These are phyloP conservation scores for Cotesia vestalis DNA, from an alignment of 1,140 invertebrate species.

Conservation along the genomic window DNA sequence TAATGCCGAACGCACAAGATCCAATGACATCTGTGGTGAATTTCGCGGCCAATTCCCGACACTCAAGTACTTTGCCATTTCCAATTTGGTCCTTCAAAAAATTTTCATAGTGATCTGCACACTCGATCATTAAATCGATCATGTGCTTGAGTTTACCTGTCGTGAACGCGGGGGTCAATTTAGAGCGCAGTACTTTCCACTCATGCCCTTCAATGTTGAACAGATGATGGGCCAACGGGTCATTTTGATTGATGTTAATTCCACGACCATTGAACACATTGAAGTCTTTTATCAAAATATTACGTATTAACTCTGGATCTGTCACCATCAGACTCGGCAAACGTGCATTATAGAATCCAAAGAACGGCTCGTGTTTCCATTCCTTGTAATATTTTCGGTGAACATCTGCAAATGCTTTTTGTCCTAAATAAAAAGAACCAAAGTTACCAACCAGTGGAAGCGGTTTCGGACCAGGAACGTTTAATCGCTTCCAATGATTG, in stretches of 20 bases:
- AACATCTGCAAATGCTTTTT: constrained; percentile 35
- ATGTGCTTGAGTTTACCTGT: constrained; percentile 60
- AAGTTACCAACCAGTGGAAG: constrained; percentile 53
- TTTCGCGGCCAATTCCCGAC: constrained; percentile 51
- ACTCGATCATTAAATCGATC: constrained; percentile 50
- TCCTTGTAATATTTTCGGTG: constrained; percentile 40
- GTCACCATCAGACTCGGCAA: constrained; percentile 65
- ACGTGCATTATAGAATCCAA: constrained; percentile 52
- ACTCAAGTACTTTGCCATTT: constrained; percentile 40
- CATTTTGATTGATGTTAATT: constrained; percentile 54
- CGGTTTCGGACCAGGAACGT: constrained; percentile 56
- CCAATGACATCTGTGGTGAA: constrained; percentile 68
- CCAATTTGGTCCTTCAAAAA: constrained; percentile 33
- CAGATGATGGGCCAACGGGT: constrained; percentile 58
- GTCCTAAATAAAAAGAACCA: constrained; percentile 32
- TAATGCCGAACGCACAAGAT: constrained; percentile 69
- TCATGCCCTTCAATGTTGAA: constrained; percentile 48
- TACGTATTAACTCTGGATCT: constrained; percentile 70
- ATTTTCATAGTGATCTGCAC: constrained; percentile 43
- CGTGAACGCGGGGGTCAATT: constrained; percentile 60
- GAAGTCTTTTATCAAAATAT: constrained; percentile 71
- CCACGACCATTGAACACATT: constrained; percentile 65
- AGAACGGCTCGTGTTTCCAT: constrained; percentile 40
- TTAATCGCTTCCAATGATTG: constrained; percentile 57
- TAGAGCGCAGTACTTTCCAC: constrained; percentile 54